Base-by-base conservation (phyloP, 2,113 vertebrate genomes). In the Tragelaphus buxtoni region DNA sequence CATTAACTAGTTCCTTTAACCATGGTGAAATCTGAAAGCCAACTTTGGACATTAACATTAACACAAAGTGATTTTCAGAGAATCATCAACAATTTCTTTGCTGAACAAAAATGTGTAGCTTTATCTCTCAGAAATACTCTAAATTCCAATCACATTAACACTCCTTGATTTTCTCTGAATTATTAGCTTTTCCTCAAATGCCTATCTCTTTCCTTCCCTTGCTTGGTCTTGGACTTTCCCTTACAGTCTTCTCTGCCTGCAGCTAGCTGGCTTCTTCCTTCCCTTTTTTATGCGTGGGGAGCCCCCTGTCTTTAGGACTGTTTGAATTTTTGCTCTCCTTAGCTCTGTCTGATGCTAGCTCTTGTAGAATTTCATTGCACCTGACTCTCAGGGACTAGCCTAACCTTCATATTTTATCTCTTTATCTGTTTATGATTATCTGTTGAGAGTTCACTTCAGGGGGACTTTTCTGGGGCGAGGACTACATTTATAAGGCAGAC, bases 41-140 rank as follows among this genome's bases (percentile, higher is more conserved):
- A 92, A 14, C 51, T 82, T 94, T 96, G 51, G 94, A 94, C 51
- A 88, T 0, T 85, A 82, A 53, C 35, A 90, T 56, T 30, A 96
- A 86, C n/a, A 90, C 49, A 74, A 61, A 88, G 12, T 93, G 49
- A 74, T 55, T 93, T 96, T 85, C 84, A 94, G 92, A 93, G 82
- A 91, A 81, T 65, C 61, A 61, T 53, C 51, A 89, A 32, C 10
- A 90, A n/a, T 87, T 88, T 79, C 20, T 94, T 49, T 9, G 17
- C 18, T 74, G 42, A 97, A 84, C 72, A 93, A 90, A 90, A 16
- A 56, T 20, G 45, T 58, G 9, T 58, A 65, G 53, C 14, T 47
- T 96, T 14, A 72, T 49, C 32, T 85, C 9, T 85, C 7, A 69
- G 53, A 96, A 49, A 45, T 88, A 42, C 8, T 89, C 45, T 45